Evolutionary conservation across 1,140 invertebrate genomes (phyloP), one percentile per base, ranked within the genome.

Genomic region (Ganaspis sp.): DNA sequence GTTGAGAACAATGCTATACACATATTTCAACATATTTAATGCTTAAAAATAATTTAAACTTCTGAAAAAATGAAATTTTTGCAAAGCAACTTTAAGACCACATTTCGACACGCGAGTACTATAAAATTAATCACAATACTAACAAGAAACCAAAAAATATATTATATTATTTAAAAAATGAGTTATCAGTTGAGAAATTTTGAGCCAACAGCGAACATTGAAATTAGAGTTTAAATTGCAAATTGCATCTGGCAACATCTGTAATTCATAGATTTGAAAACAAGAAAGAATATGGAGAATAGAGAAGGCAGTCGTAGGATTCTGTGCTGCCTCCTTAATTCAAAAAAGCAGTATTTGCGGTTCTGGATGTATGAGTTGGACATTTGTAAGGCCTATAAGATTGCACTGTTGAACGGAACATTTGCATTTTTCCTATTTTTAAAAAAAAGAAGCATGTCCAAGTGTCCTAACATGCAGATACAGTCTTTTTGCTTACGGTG

Each of bases 291-390:
- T 40, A 11, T 34, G 29, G 6, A 19, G 58, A 17, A 26, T 78
- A 8, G 71, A 17, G 53, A 69, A 73, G 53, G 69, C 74, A 70
- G 69, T 76, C 70, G 73, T 76, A 76, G 81, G 72, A 81, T 70
- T 78, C 81, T 83, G 74, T 84, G 76, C 81, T 83, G 83, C 73
- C 81, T 64, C 77, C 81, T 75, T 83, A 81, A 84, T 71, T 77
- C 79, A 84, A 84, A 84, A 84, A 84, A 77, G 72, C 79, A 83
- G 81, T 84, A 84, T 84, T 81, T 83, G 77, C 81, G 69, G 73
- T 83, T 83, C 64, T 83, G 74, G 75, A 79, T 83, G 72, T 73
- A 79, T 83, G 74, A 75, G 73, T 81, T 81, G 76, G 79, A 79
- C 69, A 78, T 81, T 64, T 73, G 71, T 74, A 26, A 70, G 72